These are phyloP conservation scores for Elmis aenea DNA, from an alignment of 2,888 invertebrate genomes.

Conservation along the genomic window DNA sequence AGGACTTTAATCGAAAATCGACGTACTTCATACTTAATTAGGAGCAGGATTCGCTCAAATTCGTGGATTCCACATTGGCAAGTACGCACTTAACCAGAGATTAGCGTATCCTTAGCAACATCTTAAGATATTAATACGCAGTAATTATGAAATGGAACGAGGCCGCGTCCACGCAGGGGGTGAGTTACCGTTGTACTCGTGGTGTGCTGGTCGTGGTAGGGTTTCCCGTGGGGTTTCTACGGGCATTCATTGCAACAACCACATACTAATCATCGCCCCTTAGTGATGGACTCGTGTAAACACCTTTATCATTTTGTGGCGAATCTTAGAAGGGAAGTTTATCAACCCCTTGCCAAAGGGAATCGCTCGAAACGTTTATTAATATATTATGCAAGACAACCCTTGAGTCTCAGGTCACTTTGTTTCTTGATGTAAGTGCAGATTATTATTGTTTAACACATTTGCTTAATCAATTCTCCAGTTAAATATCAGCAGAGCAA, in stretches of 20 bases:
- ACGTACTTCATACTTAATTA: slow-evolving; percentile 21
- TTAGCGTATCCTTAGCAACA: slow-evolving; percentile 41
- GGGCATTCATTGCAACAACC: slow-evolving; percentile 39
- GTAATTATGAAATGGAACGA: slow-evolving; percentile 41
- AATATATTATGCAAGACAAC: too few species aligned
- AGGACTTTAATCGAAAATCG: too few species aligned
- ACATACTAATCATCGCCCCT: slow-evolving; percentile 39
- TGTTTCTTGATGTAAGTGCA: too few species aligned
- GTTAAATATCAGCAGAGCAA: too few species aligned
- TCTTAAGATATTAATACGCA: slow-evolving; percentile 42
- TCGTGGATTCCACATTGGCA: slow-evolving; percentile 11
- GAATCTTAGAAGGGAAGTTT: slow-evolving; percentile 23
- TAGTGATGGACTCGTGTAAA: slow-evolving; percentile 37
- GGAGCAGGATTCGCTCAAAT: slow-evolving; percentile 11
- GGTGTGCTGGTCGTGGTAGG: slow-evolving; percentile 6
- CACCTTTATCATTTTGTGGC: slow-evolving; percentile 41
- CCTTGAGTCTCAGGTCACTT: too few species aligned
- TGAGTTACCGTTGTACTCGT: slow-evolving; percentile 2
- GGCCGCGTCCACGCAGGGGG: slow-evolving; percentile 9
- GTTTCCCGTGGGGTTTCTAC: slow-evolving; percentile 16
- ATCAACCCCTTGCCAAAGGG: slow-evolving; percentile 7
- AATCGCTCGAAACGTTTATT: too few species aligned
- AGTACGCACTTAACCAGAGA: slow-evolving; percentile 27
- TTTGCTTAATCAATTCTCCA: too few species aligned
- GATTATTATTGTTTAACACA: too few species aligned